These are phyloP conservation scores for Catalaphyllia jardinei DNA, from an alignment of 64 coral and sea anemone genomes.

Conservation along the genomic window DNA sequence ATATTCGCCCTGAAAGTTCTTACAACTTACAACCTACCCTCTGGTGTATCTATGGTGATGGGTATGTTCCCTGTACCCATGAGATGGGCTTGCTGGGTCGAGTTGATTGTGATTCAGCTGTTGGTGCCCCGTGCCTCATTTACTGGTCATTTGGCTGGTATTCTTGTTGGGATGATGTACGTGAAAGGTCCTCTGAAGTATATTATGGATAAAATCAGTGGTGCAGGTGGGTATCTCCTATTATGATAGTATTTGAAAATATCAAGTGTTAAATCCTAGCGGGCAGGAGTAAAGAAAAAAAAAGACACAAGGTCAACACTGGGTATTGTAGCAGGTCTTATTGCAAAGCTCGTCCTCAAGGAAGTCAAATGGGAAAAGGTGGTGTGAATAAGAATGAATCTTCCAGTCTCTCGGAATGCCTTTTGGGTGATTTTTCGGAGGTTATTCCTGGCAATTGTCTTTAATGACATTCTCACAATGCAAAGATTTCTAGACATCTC, in stretches of 20 bases:
- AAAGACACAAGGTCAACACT: no score
- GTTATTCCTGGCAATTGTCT: no score
- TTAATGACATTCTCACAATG: no score
- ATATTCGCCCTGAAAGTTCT: slow-evolving; percentile 98
- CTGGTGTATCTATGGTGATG: slow-evolving; percentile 79
- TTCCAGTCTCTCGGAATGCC: no score
- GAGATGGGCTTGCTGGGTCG: slow-evolving; percentile 92
- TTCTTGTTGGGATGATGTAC: slow-evolving; percentile 89
- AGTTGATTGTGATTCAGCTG: slow-evolving; percentile 87
- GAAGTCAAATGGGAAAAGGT: no score
- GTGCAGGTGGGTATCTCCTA: slow-evolving; percentile 35
- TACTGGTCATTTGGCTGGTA: slow-evolving; percentile 95
- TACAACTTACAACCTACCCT: slow-evolving; percentile 91
- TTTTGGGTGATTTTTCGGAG: no score
- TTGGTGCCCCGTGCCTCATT: slow-evolving; percentile 90
- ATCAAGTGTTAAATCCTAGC: no score
- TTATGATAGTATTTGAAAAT: background rate
- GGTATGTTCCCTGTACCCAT: slow-evolving; percentile 89
- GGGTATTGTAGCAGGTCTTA: no score
- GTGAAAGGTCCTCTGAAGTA: slow-evolving; percentile 90
- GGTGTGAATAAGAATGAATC: no score
- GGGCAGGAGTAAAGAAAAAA: no score
- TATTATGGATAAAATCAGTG: slow-evolving; percentile 69
- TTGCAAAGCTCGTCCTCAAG: no score
- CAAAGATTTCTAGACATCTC: no score